phyloP scores from a whole-genome alignment of 2,888 invertebrate species.

The Protophormia terraenovae region DNA sequence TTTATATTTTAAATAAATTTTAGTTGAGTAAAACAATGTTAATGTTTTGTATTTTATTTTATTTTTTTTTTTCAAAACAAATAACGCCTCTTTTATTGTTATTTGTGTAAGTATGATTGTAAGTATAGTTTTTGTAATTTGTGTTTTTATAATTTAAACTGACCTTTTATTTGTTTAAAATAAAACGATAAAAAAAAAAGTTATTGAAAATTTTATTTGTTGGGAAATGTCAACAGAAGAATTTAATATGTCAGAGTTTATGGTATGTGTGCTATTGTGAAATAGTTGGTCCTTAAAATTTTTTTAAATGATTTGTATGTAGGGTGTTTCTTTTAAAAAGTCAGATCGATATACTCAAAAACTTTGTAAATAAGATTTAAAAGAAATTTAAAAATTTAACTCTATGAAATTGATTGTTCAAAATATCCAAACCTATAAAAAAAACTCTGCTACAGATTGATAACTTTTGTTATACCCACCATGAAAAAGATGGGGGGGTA shows the following conservation, averaged over 20 bases:
- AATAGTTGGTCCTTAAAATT: too few relatives aligned
- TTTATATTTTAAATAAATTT: background rate
- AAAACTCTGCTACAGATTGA: too few relatives aligned
- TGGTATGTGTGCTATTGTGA: background rate
- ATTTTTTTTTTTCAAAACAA: background rate
- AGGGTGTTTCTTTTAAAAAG: too few relatives aligned
- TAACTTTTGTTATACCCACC: too few relatives aligned
- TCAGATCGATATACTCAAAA: too few relatives aligned
- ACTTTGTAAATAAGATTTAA: too few relatives aligned
- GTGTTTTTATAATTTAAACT: conserved; percentile 3
- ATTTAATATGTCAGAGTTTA: conserved; percentile 4
- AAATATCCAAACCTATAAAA: too few relatives aligned
- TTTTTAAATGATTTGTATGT: too few relatives aligned
- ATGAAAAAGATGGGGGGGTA: too few relatives aligned
- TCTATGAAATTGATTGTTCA: too few relatives aligned
- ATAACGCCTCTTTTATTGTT: background rate
- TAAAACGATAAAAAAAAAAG: background rate
- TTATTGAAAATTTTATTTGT: background rate
- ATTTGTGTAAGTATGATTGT: background rate
- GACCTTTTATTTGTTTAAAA: conserved; percentile 13
- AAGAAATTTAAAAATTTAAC: too few relatives aligned
- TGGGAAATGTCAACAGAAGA: background rate
- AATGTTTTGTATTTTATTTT: background rate
- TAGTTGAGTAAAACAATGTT: background rate
- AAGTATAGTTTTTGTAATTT: background rate